A percentile compares a stretch with the other conserved stretches of the same genome.
phyloP scores from a whole-genome alignment of 1,140 invertebrate species.

The Teleogryllus occipitalis region DNA sequence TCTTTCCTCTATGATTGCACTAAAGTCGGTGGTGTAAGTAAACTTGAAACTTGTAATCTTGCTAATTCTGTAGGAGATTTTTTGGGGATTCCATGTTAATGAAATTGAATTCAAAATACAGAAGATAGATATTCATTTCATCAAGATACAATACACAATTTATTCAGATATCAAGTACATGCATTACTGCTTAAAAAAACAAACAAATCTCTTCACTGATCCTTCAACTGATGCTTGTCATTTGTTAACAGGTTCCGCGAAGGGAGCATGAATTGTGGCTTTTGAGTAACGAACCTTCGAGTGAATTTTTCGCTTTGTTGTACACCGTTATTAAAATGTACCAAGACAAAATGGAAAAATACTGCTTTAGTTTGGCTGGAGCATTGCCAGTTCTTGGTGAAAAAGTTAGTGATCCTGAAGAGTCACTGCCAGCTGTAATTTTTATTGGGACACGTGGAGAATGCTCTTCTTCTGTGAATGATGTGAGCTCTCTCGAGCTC shows the following conservation, averaged over 20 bases:
- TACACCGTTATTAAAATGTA: conserved; percentile 36
- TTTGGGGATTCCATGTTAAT: too few species aligned
- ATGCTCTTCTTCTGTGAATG: conserved; percentile 29
- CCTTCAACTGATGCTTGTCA: background rate
- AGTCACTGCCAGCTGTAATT: conserved; percentile 27
- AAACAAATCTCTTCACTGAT: too few species aligned
- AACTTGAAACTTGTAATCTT: too few species aligned
- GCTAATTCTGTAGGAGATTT: too few species aligned
- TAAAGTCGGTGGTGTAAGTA: too few species aligned
- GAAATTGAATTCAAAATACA: too few species aligned
- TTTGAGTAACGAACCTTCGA: conserved; percentile 31
- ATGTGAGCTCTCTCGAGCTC: conserved; percentile 33
- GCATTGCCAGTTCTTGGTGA: conserved; percentile 32
- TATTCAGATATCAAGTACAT: too few species aligned
- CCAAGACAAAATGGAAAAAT: conserved; percentile 34
- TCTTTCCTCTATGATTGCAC: too few species aligned
- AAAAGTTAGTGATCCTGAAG: background rate
- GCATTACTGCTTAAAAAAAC: too few species aligned
- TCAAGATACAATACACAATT: too few species aligned
- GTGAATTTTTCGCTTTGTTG: conserved; percentile 35
- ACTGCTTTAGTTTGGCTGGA: conserved; percentile 36
- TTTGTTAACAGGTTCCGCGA: conserved; percentile 32
- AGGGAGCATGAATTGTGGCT: conserved; percentile 42
- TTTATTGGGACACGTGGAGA: conserved; percentile 31
- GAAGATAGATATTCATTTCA: too few species aligned